These are phyloP conservation scores for Dipodomys merriami DNA, from an alignment of 2,113 vertebrate genomes.

Conservation along the genomic window DNA sequence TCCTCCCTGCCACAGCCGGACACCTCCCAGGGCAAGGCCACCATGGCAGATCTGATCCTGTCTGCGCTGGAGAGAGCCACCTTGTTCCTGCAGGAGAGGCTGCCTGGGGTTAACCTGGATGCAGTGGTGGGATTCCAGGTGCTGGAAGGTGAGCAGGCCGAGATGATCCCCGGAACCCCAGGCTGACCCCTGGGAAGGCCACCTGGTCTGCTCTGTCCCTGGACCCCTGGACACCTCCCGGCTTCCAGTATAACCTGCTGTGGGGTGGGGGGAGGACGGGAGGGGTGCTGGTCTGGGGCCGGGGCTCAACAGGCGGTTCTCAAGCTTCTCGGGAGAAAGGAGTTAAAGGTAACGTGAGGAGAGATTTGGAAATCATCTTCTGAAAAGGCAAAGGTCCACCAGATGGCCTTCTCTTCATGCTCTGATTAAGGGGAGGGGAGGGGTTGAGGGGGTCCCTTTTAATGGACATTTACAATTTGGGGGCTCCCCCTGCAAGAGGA, in stretches of 20 bases:
- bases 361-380: not conserved
- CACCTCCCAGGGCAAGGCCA: not conserved
- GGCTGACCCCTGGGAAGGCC: not conserved
- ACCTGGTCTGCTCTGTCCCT: not conserved
- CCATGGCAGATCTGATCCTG: slow-evolving; percentile 85
- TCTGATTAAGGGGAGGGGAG: not conserved
- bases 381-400: not conserved
- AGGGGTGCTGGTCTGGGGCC: not conserved
- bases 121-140: slow-evolving; percentile 88
- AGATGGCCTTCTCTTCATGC: not conserved
- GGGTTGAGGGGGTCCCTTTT: not conserved
- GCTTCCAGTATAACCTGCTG: not conserved
- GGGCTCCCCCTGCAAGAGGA: not conserved
- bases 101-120: slow-evolving; percentile 89
- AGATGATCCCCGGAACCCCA: not conserved
- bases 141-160: slow-evolving; percentile 86
- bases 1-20: not conserved
- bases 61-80: slow-evolving; percentile 85
- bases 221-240: not conserved
- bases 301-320: not conserved
- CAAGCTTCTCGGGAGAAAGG: not conserved
- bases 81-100: slow-evolving; percentile 87
- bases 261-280: not conserved
- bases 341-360: slow-evolving; percentile 4
- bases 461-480: not conserved